Conservation (phyloP, 2,797 vertebrate species). For the Hyperoplus immaculatus region DNA sequence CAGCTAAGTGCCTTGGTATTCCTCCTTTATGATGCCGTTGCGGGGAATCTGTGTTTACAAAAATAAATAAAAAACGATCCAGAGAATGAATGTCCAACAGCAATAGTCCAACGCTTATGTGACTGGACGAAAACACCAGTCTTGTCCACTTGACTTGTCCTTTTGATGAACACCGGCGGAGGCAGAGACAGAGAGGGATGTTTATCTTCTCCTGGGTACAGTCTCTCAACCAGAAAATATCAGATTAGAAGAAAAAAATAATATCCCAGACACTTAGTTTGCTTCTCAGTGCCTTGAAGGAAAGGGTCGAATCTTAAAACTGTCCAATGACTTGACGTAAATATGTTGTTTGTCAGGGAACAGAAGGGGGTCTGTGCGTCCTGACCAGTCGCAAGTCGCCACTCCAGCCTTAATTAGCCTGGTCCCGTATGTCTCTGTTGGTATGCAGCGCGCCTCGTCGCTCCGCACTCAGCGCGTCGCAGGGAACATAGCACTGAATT, state of each 20-base stretch:
- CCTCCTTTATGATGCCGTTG: conserved; percentile 59
- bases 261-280: conserved; percentile 74
- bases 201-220: conserved; percentile 56
- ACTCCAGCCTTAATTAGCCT: conserved; percentile 58
- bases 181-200: conserved; percentile 40
- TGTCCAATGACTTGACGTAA: conserved; percentile 42
- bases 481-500: conserved; percentile 70
- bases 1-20: conserved; percentile 70
- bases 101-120: conserved; percentile 73
- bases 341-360: conserved; percentile 39
- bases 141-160: conserved; percentile 71
- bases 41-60: conserved; percentile 26
- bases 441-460: conserved; percentile 84
- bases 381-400: conserved; percentile 50
- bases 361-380: conserved; percentile 58
- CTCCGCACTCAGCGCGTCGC: conserved; percentile 82
- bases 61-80: conserved; percentile 35
- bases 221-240: conserved; percentile 59
- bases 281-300: conserved; percentile 41
- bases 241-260: conserved; percentile 45
- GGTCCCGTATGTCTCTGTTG: conserved; percentile 73
- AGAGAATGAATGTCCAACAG: conserved; percentile 54
- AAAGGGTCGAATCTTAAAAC: conserved; percentile 27
- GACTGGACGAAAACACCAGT: conserved; percentile 67
- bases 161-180: conserved; percentile 53